Evolutionary conservation across 2,797 vertebrate species (phyloP), one percentile per base, ranked within the genome.

Genomic region (Phataginus tetradactyla): DNA sequence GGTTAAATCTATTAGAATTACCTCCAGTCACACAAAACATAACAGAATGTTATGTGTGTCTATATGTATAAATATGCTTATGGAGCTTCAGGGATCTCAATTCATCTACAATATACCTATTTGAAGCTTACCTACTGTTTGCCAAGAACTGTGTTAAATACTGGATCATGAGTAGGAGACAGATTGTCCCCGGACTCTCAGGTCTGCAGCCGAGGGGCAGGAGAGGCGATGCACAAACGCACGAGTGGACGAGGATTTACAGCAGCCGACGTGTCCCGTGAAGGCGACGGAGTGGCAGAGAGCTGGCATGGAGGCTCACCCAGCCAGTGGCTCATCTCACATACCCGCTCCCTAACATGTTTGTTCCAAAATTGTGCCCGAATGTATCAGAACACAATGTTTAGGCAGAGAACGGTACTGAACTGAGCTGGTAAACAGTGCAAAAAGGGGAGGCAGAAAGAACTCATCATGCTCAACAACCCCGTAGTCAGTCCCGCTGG

Each of bases 1-100:
- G 39, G 42, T 69, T 51, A 87, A 86, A 79, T 32, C 18, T 86
- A 78, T 69, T n/a, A 86, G 27, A 92, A 95, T 71, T 86, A 63
- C 4, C 34, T 90, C 17, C 17, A 68, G 18, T 55, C 0, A 66
- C 11, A 85, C 37, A 86, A 55, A 89, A 29, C 7, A 53, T 29
- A 86, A 25, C 9, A 68, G 37, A 85, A 45, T 87, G 69, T 25
- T 45, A 45, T 55, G 7, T 57, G 25, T 63, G 21, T 29, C 4
- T 61, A 13, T 83, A 6, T 71, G 27, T 57, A 12, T 74, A 23
- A 4, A 42, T 0, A 27, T 3, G 64, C 2, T 25, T 32, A 81
- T 3, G n/a, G 10, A n/a, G 1, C 32, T 88, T 80, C 11, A 23
- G 57, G 61, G 23, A 68, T 83, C n/a, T 25, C 32, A 55, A 9